Percentiles rank a stretch among this genome's conserved stretches.
Conservation (phyloP, 2,113 vertebrate species). For the Alosa alosa region DNA sequence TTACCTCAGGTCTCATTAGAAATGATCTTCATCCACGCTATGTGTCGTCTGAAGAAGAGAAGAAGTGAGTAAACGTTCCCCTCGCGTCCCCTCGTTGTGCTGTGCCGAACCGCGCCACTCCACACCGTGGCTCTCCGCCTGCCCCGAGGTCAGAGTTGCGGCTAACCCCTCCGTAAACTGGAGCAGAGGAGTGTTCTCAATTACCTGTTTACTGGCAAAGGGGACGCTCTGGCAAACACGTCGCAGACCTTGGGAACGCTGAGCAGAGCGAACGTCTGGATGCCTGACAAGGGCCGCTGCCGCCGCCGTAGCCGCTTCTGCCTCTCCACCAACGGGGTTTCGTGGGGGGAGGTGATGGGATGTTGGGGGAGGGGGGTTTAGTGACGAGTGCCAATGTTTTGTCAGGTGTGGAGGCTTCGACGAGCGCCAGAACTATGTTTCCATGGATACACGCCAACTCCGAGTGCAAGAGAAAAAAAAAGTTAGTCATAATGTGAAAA, state of each 20-base stretch:
- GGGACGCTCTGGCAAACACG: constrained; percentile 51
- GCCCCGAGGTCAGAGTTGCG: neutral
- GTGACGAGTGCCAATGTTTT: constrained; percentile 73
- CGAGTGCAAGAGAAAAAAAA: constrained; percentile 47
- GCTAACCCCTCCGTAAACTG: constrained; percentile 19
- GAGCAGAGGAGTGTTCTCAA: constrained; percentile 37
- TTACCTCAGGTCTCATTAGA: neutral
- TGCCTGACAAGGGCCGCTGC: constrained; percentile 58
- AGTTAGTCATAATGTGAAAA: constrained; percentile 47
- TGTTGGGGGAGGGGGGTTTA: constrained; percentile 35
- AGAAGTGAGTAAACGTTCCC: neutral
- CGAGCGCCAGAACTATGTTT: constrained; percentile 63
- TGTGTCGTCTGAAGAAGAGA: neutral
- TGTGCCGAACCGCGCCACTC: neutral
- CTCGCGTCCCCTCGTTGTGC: neutral
- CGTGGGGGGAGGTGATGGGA: neutral
- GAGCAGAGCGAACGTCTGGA: constrained; percentile 60
- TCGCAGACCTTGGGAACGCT: constrained; percentile 61
- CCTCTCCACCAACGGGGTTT: constrained; percentile 60
- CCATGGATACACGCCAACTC: constrained; percentile 64
- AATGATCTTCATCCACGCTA: neutral
- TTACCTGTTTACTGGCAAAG: constrained; percentile 58
- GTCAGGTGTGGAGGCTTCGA: constrained; percentile 75
- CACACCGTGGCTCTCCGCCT: neutral
- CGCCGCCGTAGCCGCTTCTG: constrained; percentile 51